phyloP scores from a whole-genome alignment of 2,113 vertebrate genomes.

The Leptosomus discolor region DNA sequence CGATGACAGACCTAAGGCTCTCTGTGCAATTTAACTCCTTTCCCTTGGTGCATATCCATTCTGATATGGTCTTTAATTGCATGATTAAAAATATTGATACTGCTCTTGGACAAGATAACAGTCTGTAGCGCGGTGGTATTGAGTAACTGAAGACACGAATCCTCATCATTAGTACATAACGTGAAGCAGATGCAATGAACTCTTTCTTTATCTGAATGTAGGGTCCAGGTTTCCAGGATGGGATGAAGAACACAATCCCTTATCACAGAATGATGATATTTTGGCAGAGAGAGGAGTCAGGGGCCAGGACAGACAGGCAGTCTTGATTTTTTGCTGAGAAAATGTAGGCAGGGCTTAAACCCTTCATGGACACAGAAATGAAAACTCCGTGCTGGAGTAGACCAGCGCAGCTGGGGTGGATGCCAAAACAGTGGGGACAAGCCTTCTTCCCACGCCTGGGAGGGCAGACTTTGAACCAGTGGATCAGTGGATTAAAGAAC shows the following conservation, averaged over 20 bases:
- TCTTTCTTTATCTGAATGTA: not conserved
- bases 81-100: constrained; percentile 15
- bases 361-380: not conserved
- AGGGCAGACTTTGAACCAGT: not conserved
- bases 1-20: not conserved
- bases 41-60: not conserved
- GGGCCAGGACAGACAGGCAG: not conserved
- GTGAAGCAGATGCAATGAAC: fast-evolving
- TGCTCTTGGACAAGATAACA: not conserved
- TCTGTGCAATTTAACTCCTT: not conserved
- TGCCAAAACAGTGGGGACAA: not conserved
- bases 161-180: not conserved
- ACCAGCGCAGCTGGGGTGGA: not conserved
- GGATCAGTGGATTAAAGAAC: not conserved
- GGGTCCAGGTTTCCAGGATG: not conserved
- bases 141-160: not conserved
- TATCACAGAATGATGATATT: not conserved
- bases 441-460: not conserved
- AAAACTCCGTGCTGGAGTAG: not conserved
- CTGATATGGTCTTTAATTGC: not conserved
- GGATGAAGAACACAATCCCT: not conserved
- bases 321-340: not conserved
- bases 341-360: not conserved
- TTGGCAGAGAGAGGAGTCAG: not conserved
- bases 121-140: not conserved